Conservation (phyloP, 2,113 vertebrate genomes). For the Myxocyprinus asiaticus region DNA sequence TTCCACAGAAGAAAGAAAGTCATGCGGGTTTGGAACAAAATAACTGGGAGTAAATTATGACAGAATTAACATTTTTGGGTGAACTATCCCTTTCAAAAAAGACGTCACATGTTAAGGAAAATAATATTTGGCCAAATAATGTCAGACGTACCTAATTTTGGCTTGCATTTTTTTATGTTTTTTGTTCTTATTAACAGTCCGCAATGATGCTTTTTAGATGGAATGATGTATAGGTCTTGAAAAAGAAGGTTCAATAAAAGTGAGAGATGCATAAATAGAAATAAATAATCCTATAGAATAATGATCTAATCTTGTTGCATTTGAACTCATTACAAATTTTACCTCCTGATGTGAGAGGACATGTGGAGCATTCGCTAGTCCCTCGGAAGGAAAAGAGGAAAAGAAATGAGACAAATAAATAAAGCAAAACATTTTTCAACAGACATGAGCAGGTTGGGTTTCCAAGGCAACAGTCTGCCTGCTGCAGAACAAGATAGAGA, state of each 20-base stretch:
- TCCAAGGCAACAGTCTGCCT: slow-evolving; percentile 79
- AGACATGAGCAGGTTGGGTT: slow-evolving; percentile 70
- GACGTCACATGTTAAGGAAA: background rate
- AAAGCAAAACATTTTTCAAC: slow-evolving; percentile 65
- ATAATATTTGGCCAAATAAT: background rate
- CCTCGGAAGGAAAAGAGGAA: slow-evolving; percentile 49
- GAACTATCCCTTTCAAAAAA: background rate
- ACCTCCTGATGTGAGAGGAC: slow-evolving; percentile 2
- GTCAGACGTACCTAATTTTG: background rate
- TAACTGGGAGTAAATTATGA: too few species aligned
- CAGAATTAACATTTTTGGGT: background rate
- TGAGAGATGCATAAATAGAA: background rate
- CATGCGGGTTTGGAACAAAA: too few species aligned
- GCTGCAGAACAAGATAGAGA: slow-evolving; percentile 46
- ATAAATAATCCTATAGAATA: background rate
- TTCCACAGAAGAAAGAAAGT: too few species aligned
- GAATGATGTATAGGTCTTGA: too few species aligned
- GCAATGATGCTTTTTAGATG: too few species aligned
- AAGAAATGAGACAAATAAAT: slow-evolving; percentile 45
- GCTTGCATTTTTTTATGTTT: background rate
- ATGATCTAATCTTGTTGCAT: slow-evolving; percentile 14
- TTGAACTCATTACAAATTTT: background rate
- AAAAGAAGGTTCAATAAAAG: background rate
- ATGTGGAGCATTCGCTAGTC: background rate
- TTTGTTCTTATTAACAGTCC: background rate